These are phyloP conservation scores for Thrips palmi DNA, from an alignment of 1,140 invertebrate genomes.

Conservation along the genomic window DNA sequence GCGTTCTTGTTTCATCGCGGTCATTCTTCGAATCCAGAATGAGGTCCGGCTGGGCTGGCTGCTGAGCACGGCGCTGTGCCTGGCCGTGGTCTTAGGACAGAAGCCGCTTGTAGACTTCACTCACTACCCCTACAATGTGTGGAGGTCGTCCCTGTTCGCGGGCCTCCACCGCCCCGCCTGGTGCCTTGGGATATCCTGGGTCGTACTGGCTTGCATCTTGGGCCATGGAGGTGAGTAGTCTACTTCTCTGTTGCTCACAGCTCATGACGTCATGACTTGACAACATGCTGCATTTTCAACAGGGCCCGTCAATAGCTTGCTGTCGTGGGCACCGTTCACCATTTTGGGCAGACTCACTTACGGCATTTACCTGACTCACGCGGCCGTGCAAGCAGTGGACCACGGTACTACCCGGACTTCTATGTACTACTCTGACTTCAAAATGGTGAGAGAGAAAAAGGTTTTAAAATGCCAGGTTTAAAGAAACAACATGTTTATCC, in stretches of 20 bases:
- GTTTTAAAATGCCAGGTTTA: too few relatives aligned
- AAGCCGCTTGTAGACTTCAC: neutral
- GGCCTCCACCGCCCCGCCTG: slow-evolving; percentile 33
- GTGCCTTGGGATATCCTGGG: slow-evolving; percentile 27
- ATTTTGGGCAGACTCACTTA: slow-evolving; percentile 9
- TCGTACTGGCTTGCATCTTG: slow-evolving; percentile 32
- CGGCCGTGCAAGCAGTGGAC: slow-evolving; percentile 1
- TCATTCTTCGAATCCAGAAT: too few relatives aligned
- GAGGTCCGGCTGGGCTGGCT: neutral
- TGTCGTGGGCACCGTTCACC: neutral
- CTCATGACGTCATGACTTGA: too few relatives aligned
- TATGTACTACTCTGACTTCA: slow-evolving; percentile 1
- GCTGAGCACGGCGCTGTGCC: neutral
- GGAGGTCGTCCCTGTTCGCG: slow-evolving; percentile 34
- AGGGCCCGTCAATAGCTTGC: neutral
- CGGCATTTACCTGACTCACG: neutral
- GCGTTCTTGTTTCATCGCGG: too few relatives aligned
- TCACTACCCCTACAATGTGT: too few relatives aligned
- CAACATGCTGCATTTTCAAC: too few relatives aligned
- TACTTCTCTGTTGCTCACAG: too few relatives aligned
- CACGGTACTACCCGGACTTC: neutral
- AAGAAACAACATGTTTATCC: too few relatives aligned
- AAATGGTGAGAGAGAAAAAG: slow-evolving; percentile 3
- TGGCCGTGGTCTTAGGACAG: neutral
- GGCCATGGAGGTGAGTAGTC: slow-evolving; percentile 23